Base-by-base conservation (phyloP, 1,140 invertebrate species). In the Hylaeus anthracinus region DNA sequence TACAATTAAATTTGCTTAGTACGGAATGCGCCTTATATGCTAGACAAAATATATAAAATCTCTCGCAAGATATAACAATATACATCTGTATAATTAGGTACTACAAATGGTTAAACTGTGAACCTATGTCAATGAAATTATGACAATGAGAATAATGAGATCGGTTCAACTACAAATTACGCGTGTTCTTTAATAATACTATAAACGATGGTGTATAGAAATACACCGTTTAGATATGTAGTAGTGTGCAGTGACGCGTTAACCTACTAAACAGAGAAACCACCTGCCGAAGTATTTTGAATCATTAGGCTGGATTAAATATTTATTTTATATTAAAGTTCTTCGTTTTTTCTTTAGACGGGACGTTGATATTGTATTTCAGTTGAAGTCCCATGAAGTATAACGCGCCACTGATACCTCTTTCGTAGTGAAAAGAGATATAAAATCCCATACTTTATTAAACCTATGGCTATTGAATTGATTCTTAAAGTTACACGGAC, bases 111-210 rank as follows among this genome's bases (percentile, higher is more conserved):
- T 3, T 79, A 56, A 58, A 83, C 64, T 63, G 9, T 39, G 78
- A 67, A 71, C 14, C 55, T 80, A 65, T 70, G 64, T 65, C 75
- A 82, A 72, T 37, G 48, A 48, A 82, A 64, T 81, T 26, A 43
- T 77, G 74, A 73, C 61, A 67, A 61, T 53, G 51, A 63, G 75
- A 48, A 72, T 60, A 79, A 81, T 87, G 86, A 87, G 86, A 87
- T 87, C 85, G 61, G 61, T 76, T 87, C 64, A n/a, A 61, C 65
- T 84, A 82, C 51, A 48, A 58, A 43, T 74, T 70, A 45, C 5
- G 12, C 37, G 10, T 43, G 39, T 39, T 8, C 26, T 41, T 37
- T 69, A 79, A 45, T 61, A 55, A 72, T 79, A 77, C 56, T 81
- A 76, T 39, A 12, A 61, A 82, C 69, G 64, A 51, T 72, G 37